Percentiles rank a stretch among this genome's conserved stretches.
Evolutionary conservation across 1,140 invertebrate genomes (phyloP).

Genomic region (Platyscapa corneri): DNA sequence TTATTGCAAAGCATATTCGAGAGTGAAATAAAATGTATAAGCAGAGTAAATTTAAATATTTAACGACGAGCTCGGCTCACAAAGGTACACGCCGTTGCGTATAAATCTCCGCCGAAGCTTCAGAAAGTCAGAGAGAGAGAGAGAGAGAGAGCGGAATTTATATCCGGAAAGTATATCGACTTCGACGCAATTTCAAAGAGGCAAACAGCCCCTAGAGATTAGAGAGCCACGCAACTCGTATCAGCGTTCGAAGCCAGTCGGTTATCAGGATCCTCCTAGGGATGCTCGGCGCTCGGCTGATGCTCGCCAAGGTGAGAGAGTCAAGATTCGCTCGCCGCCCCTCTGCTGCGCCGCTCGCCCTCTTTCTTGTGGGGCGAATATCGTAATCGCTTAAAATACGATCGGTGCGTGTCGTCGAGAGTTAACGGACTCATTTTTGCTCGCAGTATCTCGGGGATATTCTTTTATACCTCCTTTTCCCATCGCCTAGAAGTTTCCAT

Average conservation of each 20-base stretch:
- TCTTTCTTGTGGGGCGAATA: constrained; percentile 61
- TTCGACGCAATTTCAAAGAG: not conserved
- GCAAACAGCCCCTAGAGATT: not conserved
- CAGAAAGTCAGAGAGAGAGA: not conserved
- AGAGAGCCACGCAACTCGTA: not conserved
- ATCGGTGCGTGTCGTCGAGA: constrained; percentile 66
- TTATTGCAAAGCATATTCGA: no score
- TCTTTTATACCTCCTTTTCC: not conserved
- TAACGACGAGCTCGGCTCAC: not conserved
- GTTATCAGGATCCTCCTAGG: not conserved
- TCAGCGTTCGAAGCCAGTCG: not conserved
- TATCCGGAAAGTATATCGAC: not conserved
- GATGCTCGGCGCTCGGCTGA: not conserved
- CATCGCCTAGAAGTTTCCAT: not conserved
- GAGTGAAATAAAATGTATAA: no score
- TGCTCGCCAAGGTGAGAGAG: not conserved
- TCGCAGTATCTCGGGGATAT: constrained; percentile 13
- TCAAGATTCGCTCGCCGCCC: not conserved
- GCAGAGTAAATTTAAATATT: not conserved
- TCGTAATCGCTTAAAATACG: constrained; percentile 68
- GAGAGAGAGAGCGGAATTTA: not conserved
- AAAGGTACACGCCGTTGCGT: no score
- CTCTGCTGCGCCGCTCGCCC: no score
- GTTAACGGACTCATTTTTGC: constrained; percentile 72
- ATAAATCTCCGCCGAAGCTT: no score